Base-by-base conservation (phyloP, 2,797 vertebrate genomes). In the Cryptoblepharus egeriae region DNA sequence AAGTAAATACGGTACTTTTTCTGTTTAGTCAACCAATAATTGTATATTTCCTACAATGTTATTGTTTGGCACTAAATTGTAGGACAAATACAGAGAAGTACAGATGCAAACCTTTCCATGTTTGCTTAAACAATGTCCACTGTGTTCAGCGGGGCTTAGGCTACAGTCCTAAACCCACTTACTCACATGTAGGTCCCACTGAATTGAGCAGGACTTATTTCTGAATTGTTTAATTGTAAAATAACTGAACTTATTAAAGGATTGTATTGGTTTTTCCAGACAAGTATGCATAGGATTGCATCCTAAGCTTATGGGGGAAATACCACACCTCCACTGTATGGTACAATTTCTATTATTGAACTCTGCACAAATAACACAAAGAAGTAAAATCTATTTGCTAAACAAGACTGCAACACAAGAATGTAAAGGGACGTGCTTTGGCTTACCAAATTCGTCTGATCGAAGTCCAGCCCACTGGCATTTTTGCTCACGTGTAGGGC, bases 391-490 rank as follows among this genome's bases (percentile, higher is more conserved):
- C 30, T 37, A 79, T 13, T 30, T 70, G 6, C 35, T 71, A 52
- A 64, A 70, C 26, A n/a, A 63, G 7, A 28, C 2, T 24, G 67
- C 28, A n/a, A 16, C n/a, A 35, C 22, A 24, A 60, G 24, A 76
- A 67, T 30, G 6, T 76, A 55, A 74, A 74, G 3, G 57, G 49
- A 42, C 28, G 5, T 79, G 74, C 55, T 82, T 81, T 84, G 55
- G 80, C 95, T 96, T 92, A 97, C 97, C 96, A 79, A 95, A 91
- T 22, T 96, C 96, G 91, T 97, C 96, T 11, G 97, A 97, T 61
- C 95, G 95, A 79, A 97, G 94, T 82, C 97, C 97, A 81, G 97
- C 97, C 95, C 95, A 95, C 64, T 68, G 86, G 78, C 94, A 90
- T 69, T 88, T 92, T 81, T 80, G 91, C 26, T 90, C 90, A 2